Conservation (phyloP, 1,140 invertebrate species). For the Tetramorium alpestre region DNA sequence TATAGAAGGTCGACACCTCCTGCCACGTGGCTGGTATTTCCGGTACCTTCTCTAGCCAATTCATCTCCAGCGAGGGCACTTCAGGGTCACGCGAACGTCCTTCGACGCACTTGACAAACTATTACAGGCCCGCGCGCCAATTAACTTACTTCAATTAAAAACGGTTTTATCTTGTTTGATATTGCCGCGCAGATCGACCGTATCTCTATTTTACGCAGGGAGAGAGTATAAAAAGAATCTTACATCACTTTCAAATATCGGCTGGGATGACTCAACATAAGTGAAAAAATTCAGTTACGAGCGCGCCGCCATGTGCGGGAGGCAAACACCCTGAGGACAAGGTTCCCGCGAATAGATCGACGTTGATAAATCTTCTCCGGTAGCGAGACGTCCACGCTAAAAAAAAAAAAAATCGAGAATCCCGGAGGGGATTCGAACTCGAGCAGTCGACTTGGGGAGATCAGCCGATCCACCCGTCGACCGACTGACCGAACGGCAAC, state of each 20-base stretch:
- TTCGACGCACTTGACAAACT: conserved; percentile 19
- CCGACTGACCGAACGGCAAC: conserved; percentile 45
- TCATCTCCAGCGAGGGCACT: conserved; percentile 74
- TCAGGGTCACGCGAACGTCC: conserved; percentile 35
- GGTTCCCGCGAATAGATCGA: conserved; percentile 20
- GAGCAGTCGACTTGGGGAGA: conserved; percentile 30
- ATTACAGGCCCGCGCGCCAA: too few relatives aligned
- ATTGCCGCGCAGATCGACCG: background rate
- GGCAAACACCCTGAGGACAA: background rate
- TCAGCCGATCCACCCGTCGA: conserved; percentile 23
- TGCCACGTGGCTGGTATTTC: conserved; percentile 82
- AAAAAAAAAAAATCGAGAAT: conserved; percentile 39
- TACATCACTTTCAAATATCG: conserved; percentile 21
- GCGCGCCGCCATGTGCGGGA: conserved; percentile 29
- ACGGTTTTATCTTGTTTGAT: background rate
- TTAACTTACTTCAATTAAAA: background rate
- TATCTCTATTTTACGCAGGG: background rate
- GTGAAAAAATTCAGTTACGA: conserved; percentile 6
- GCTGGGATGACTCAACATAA: background rate
- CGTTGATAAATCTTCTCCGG: conserved; percentile 30
- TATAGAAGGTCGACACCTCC: conserved; percentile 86
- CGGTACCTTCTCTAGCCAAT: conserved; percentile 73
- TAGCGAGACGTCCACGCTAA: background rate
- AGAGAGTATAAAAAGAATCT: conserved; percentile 10
- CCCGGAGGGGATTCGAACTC: background rate